Evolutionary conservation across 2,888 invertebrate species (phyloP), one percentile per base, ranked within the genome.

Genomic region (Meloe dianella): DNA sequence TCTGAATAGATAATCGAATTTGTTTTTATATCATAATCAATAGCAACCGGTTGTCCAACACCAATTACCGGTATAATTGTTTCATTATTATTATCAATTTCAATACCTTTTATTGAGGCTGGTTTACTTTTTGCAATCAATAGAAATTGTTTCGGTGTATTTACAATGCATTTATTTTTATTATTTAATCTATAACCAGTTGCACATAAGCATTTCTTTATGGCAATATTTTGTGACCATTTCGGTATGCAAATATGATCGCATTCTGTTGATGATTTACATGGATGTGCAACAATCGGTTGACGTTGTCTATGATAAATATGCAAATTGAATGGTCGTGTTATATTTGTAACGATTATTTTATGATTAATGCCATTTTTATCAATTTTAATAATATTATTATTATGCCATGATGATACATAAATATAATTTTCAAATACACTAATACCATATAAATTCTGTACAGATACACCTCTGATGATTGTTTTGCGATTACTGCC

Each of bases 251-350:
- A 94, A 70, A 94, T 85, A 83, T 94, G 93, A 74, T 88, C 88
- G 85, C 94, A 94, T 72, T 91, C 91, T 79, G 89, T 89, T 77
- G 86, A 83, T 51, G 83, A 84, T 71, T 87, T 87, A 83, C 93
- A 93, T 35, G 92, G 90, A 84, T 92, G 92, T 10, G 86, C 83
- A 76, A 87, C 89, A 78, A 89, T 85, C 12, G 94, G 94, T 83
- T 95, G 95, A 65, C 90, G 85, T 81, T 91, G 92, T 64, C 91
- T 86, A 84, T 94, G 94, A 83, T 89, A 93, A 59, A 92, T 88
- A 72, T 91, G 87, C 73, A 91, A 88, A 76, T 89, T 87, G 77
- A 87, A 87, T 14, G 91, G 91, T 41, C 89, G 85, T 65, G 85
- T 87, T 64, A 87, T 85, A 79, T 89, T 87, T 63, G 82, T 78